These are phyloP conservation scores for Peromyscus attwateri DNA, from an alignment of 2,797 vertebrate species.

Conservation along the genomic window DNA sequence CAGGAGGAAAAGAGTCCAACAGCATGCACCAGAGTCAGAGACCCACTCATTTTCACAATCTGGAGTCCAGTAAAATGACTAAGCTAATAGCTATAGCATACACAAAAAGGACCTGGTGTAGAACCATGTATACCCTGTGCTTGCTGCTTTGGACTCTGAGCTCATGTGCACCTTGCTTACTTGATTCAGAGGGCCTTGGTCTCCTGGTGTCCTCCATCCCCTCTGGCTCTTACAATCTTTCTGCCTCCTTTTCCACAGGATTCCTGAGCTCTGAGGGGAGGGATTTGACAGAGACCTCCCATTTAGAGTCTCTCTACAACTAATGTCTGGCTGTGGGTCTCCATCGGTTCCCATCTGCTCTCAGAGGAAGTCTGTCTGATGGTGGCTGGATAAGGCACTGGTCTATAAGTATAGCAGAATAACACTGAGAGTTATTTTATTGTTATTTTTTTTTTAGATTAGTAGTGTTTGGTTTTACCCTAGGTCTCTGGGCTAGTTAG, in stretches of 20 bases:
- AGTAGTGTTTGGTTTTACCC: neutral
- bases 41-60: neutral
- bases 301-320: neutral
- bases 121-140: neutral
- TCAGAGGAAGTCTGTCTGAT: neutral
- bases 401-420: neutral
- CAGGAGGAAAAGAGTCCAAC: neutral
- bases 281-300: neutral
- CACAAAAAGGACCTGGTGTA: neutral
- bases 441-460: neutral
- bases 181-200: neutral
- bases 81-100: neutral
- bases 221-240: neutral
- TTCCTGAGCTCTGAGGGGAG: neutral
- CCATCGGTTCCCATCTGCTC: neutral
- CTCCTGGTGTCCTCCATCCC: neutral
- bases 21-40: neutral
- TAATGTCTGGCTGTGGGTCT: neutral
- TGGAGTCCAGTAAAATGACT: neutral
- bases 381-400: neutral
- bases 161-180: neutral
- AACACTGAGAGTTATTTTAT: neutral
- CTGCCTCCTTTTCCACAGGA: neutral
- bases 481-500: neutral
- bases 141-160: neutral